Percentiles rank a stretch among this genome's conserved stretches.
These are phyloP conservation scores for Takifugu flavidus DNA, from an alignment of 2,113 vertebrate species.

Conservation along the genomic window DNA sequence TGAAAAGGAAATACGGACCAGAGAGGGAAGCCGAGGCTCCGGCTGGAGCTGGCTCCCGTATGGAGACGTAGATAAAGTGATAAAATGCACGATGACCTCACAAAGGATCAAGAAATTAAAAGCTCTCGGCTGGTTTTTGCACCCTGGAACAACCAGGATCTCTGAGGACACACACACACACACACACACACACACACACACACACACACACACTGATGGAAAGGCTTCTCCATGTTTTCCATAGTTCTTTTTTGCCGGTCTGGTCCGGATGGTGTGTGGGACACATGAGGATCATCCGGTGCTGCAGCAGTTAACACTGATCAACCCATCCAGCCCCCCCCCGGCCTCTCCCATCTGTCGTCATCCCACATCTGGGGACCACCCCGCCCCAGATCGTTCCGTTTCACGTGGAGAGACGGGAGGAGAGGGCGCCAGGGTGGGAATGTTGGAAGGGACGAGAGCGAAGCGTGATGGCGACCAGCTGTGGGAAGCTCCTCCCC, in stretches of 20 bases:
- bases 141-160: too few species aligned
- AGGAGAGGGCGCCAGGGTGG: slow-evolving; percentile 2
- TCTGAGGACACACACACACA: not conserved
- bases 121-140: too few species aligned
- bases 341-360: slow-evolving; percentile 20
- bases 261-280: slow-evolving; percentile 19
- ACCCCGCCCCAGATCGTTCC: slow-evolving; percentile 26
- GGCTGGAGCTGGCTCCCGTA: too few species aligned
- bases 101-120: too few species aligned
- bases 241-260: not conserved
- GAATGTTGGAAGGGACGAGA: slow-evolving; percentile 1
- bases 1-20: slow-evolving; percentile 47
- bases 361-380: slow-evolving; percentile 27
- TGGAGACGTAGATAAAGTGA: too few species aligned
- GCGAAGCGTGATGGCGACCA: slow-evolving; percentile 35
- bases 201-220: not conserved
- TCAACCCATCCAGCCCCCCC: slow-evolving; percentile 22
- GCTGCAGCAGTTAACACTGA: slow-evolving; percentile 41
- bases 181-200: slow-evolving; percentile 1
- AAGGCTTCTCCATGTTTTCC: too few species aligned
- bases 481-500: slow-evolving; percentile 31
- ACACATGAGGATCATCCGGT: slow-evolving; percentile 50
- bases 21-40: not conserved
- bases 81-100: too few species aligned
- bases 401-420: slow-evolving; percentile 11